phyloP scores from a whole-genome alignment of 2,797 vertebrate species.

The Myotis planiceps region DNA sequence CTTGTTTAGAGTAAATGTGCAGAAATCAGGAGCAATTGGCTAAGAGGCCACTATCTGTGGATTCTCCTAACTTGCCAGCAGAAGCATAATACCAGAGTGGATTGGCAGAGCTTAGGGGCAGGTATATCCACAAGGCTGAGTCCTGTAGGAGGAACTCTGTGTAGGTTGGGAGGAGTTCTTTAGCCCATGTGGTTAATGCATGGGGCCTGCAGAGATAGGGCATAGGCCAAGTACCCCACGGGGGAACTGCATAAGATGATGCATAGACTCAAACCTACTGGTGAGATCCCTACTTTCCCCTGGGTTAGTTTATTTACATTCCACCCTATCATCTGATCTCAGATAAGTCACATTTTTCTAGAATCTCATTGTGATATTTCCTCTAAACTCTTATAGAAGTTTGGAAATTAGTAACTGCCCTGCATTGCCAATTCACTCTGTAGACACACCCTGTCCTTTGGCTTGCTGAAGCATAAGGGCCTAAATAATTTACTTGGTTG shows the following conservation, averaged over 20 bases:
- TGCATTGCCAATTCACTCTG: neutral
- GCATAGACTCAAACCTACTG: neutral
- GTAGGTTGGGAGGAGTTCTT: neutral
- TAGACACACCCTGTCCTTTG: neutral
- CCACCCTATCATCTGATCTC: neutral
- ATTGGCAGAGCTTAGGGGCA: neutral
- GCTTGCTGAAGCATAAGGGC: conserved; percentile 15
- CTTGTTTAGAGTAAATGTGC: neutral
- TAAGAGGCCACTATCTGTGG: neutral
- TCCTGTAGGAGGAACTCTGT: neutral
- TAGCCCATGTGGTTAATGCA: neutral
- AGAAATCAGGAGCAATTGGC: neutral
- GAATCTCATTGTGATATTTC: neutral
- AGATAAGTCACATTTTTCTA: neutral
- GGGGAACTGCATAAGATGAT: neutral
- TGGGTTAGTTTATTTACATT: neutral
- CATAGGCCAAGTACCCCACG: neutral
- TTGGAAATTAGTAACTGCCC: neutral
- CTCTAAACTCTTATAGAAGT: neutral
- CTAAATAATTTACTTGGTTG: conserved; percentile 1
- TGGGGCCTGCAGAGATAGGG: neutral
- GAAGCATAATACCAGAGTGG: neutral
- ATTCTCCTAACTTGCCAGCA: neutral
- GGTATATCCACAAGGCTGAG: neutral
- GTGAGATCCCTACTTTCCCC: neutral